phyloP scores from a whole-genome alignment of 2,797 vertebrate species.

The Cetoscarus ocellatus region DNA sequence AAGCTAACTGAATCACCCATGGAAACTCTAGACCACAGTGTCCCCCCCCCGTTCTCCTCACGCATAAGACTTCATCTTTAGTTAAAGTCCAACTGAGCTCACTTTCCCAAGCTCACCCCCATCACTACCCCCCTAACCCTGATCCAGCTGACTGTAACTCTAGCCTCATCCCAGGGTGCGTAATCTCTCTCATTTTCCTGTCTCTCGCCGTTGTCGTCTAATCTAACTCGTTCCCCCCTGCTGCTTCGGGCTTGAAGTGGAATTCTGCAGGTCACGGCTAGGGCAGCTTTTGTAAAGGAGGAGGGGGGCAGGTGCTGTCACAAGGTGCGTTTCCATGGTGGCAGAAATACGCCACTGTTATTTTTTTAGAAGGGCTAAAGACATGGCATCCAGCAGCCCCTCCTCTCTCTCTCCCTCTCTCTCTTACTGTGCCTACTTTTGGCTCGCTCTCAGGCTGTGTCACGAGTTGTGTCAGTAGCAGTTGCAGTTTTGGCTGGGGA shows the following conservation, averaged over 20 bases:
- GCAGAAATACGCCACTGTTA: slow-evolving; percentile 53
- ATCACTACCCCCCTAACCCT: slow-evolving; percentile 43
- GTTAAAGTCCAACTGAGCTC: slow-evolving; percentile 17
- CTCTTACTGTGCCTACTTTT: slow-evolving; percentile 63
- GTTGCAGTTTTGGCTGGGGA: slow-evolving; percentile 62
- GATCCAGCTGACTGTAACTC: slow-evolving; percentile 71
- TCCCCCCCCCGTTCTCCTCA: slow-evolving; percentile 28
- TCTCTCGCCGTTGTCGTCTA: slow-evolving; percentile 42
- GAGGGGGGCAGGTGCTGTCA: slow-evolving; percentile 65
- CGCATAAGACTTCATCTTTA: slow-evolving; percentile 47
- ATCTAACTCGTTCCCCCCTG: slow-evolving; percentile 40
- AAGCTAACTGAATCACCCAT: slow-evolving; percentile 58
- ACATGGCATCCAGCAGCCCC: slow-evolving; percentile 45
- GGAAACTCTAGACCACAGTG: slow-evolving; percentile 64
- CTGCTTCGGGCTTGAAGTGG: slow-evolving; percentile 63
- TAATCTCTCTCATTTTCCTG: slow-evolving; percentile 73
- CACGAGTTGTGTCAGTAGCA: slow-evolving; percentile 72
- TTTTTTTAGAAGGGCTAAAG: slow-evolving; percentile 49
- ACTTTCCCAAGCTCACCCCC: slow-evolving; percentile 60
- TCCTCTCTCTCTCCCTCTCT: slow-evolving; percentile 7
- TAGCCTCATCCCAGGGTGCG: slow-evolving; percentile 58
- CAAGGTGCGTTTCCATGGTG: slow-evolving; percentile 75
- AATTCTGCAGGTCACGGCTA: slow-evolving; percentile 72
- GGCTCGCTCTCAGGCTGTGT: slow-evolving; percentile 69
- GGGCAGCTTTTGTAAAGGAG: slow-evolving; percentile 46